Base-by-base conservation (phyloP, 2,888 invertebrate genomes). In the Clunio marinus region DNA sequence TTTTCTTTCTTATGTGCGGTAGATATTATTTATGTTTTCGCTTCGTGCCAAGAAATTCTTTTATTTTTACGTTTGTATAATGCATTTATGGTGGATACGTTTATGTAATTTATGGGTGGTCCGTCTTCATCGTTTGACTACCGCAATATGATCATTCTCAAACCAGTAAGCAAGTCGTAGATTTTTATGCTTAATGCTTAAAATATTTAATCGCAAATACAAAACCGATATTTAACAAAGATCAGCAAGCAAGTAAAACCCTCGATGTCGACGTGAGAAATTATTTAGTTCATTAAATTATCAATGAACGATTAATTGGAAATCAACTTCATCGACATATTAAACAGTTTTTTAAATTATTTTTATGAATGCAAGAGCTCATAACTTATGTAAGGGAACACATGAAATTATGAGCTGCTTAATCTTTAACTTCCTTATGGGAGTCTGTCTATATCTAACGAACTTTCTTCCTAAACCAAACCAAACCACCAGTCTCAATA, bases 31-130 rank as follows among this genome's bases (percentile, higher is more conserved):
- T 63, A 46, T 46, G 45, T 27, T 28, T 65, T 45, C 46, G 25
- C 27, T 65, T 65, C 46, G 28, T 65, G 46, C n/a, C 51, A 51
- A n/a, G 45, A 46, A 65, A 65, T 60, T 63, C 63, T 46, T 22
- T 62, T 22, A 17, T 27, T 22, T 62, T 8, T 62, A 4, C n/a
- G 13, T 46, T 41, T 25, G 46, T 37, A 24, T 60, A 45, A 15
- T 65, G 51, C 51, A 51, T 3, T 13, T 41, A n/a, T 41, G n/a
- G n/a, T n/a, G n/a, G n/a, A n/a, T n/a, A n/a, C 15, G 41, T 15
- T 51, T 51, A 51, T 22, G 51, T 51, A 51, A 51, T 3, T n/a
- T n/a, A 51, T 65, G 63, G 46, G 63, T 65, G 63, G 45, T 65
- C 63, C 46, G 2, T 60, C 20, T 13, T 60, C 5, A 60, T 24